Evolutionary conservation across 1,140 invertebrate species (phyloP), one percentile per base, ranked within the genome.

Genomic region (Drosophila trapezifrons): DNA sequence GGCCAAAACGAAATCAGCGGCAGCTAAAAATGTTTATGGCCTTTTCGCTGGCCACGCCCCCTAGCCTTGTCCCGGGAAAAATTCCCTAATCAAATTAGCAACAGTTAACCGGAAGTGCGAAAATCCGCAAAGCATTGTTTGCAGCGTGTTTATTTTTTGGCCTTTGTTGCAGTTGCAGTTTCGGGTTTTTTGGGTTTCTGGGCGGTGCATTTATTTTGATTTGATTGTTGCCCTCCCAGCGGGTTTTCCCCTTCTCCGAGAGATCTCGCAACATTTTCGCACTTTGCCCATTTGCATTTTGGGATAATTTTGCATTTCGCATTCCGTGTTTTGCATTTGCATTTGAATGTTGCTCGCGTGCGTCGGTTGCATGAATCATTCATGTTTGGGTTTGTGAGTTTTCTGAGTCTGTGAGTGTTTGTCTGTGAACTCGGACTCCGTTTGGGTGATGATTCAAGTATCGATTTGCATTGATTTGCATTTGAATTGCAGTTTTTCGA

Each of bases 401-500:
- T n/a, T n/a, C n/a, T n/a, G n/a, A n/a, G n/a, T n/a, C n/a, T n/a
- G n/a, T n/a, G n/a, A n/a, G n/a, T n/a, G n/a, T n/a, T n/a, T n/a
- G n/a, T n/a, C n/a, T n/a, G n/a, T n/a, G 32, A 35, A 6, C 22
- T 4, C 22, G 22, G 12, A 29, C 18, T 27, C 15, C 45, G 49
- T 49, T 67, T 64, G 25, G 75, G 62, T 80, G 82, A 87, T 82
- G 83, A 86, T 86, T 86, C 83, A 87, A 87, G 83, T 86, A 86
- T 86, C 83, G 83, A 86, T 86, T 86, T 86, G 83, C 83, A 86
- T 86, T 87, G 83, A 86, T 86, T 86, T 86, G 83, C 83, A 86
- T 86, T 86, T 86, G 76, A 86, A 86, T 87, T 86, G 83, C 83
- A 87, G 70, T 83, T 86, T 82, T 86, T 86, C 83, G 83, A 87